Base-by-base conservation (phyloP, 2,113 vertebrate genomes). In the Mormyrus iriodes region DNA sequence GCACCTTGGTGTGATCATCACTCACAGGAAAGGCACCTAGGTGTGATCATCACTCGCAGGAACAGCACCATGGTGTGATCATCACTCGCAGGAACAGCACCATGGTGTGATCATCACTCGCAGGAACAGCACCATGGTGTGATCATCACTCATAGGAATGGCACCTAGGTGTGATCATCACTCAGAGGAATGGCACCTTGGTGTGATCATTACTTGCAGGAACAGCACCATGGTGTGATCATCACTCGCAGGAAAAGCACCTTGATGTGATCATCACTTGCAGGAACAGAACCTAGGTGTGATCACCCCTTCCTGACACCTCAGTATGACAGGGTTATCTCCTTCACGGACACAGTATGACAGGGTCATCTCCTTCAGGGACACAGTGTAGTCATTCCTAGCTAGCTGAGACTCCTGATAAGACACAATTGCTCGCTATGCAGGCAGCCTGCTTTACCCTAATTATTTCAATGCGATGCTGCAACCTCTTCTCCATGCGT, bases 401-500 rank as follows among this genome's bases (percentile, higher is more conserved):
- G 35, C 73, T 39, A 42, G 35, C 7, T 24, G 44, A 84, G 82
- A 42, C 42, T 44, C 9, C 46, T 84, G 42, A 84, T 48, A 84
- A 84, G 35, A 9, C 39, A 82, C 19, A 82, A 6, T 2, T 21
- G 15, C 39, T 8, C 39, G 1, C 79, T 92, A 90, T 82, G 31
- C 55, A 90, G 92, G 87, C 90, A 92, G 69, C 52, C 93, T 73
- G 52, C 89, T 92, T 94, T 92, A 91, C 92, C 93, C 94, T 94
- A 94, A 95, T 95, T 95, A 94, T 94, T 84, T 93, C 90, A 92
- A 93, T 93, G 92, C 92, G 89, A 88, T 86, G 42, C 90, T 44
- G 6, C 44, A 90, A 87, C 73, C 12, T 88, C 86, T 87, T 87
- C 89, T 52, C 76, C 90, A 95, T 95, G 94, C 86, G 9, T 48